Conservation (phyloP, 2,797 vertebrate genomes). For the Argentina silus region DNA sequence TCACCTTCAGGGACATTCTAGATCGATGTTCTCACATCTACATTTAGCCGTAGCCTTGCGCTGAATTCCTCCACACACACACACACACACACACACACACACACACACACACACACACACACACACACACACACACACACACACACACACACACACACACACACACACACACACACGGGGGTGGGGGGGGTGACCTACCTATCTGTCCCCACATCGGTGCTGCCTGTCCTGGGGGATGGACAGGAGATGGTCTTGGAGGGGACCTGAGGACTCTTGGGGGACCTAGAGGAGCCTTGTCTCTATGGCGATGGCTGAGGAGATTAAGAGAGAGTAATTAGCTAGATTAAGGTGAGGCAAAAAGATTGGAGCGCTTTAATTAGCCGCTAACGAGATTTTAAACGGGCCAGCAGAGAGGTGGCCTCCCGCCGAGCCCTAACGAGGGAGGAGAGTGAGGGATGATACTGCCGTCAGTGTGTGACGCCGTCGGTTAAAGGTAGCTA, state of each 20-base stretch:
- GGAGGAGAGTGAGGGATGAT: conserved; percentile 54
- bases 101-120: no score
- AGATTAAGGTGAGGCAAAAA: conserved; percentile 76
- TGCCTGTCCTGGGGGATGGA: conserved; percentile 65
- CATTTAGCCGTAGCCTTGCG: conserved; percentile 50
- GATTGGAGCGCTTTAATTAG: conserved; percentile 79
- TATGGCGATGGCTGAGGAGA: conserved; percentile 74
- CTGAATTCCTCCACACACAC: conserved; percentile 43
- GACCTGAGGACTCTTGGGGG: conserved; percentile 54
- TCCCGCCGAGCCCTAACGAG: conserved; percentile 69
- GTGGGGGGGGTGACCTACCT: conserved; percentile 65
- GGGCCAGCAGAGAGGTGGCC: conserved; percentile 75
- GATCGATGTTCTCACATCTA: conserved; percentile 58
- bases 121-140: no score
- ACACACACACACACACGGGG: no score
- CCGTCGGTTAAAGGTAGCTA: conserved; percentile 45
- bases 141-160: no score
- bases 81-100: no score
- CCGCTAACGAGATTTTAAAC: conserved; percentile 81
- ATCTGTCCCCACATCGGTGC: conserved; percentile 60
- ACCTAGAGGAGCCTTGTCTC: conserved; percentile 63
- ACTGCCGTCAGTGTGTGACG: conserved; percentile 34
- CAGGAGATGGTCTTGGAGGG: conserved; percentile 45
- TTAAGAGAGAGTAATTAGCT: conserved; percentile 78
- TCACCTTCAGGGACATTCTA: conserved; percentile 31